Evolutionary conservation across 2,888 invertebrate genomes (phyloP).

Genomic region (Hypomecis atomaria): DNA sequence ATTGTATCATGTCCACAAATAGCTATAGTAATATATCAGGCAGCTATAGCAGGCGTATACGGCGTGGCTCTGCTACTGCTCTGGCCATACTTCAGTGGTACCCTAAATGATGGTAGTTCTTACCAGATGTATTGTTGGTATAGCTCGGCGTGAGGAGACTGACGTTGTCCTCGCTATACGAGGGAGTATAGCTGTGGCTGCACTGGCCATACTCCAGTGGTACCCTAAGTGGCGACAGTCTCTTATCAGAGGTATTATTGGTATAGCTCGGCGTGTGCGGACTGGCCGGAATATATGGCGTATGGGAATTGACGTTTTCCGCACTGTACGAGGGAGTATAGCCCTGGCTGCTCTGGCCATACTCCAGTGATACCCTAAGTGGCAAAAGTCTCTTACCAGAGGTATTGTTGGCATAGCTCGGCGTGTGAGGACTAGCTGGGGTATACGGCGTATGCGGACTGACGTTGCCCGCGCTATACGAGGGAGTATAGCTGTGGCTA

Average conservation of each 20-base stretch:
- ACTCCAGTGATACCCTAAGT: not conserved
- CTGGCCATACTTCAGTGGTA: no score
- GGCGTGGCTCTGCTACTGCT: no score
- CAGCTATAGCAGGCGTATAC: no score
- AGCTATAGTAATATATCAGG: no score
- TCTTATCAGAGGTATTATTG: no score
- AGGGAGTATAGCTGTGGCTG: conserved; percentile 29
- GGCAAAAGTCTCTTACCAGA: no score
- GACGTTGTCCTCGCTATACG: conserved; percentile 27
- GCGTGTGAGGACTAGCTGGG: conserved; percentile 28
- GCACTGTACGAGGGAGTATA: conserved; percentile 42
- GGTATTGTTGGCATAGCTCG: not conserved
- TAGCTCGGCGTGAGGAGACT: conserved; percentile 31
- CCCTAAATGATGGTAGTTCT: not conserved
- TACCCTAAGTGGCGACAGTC: no score
- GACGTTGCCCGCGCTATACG: conserved; percentile 29
- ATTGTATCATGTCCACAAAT: no score
- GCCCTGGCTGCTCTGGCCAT: conserved; percentile 51
- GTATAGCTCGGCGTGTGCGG: no score
- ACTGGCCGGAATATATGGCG: no score
- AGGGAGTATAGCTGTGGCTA: conserved; percentile 45
- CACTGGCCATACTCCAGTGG: no score
- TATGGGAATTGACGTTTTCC: not conserved
- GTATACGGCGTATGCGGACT: conserved; percentile 35
- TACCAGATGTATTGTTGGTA: conserved; percentile 19